Evolutionary conservation across 2,113 vertebrate species (phyloP).

Genomic region (Urocitellus parryii): DNA sequence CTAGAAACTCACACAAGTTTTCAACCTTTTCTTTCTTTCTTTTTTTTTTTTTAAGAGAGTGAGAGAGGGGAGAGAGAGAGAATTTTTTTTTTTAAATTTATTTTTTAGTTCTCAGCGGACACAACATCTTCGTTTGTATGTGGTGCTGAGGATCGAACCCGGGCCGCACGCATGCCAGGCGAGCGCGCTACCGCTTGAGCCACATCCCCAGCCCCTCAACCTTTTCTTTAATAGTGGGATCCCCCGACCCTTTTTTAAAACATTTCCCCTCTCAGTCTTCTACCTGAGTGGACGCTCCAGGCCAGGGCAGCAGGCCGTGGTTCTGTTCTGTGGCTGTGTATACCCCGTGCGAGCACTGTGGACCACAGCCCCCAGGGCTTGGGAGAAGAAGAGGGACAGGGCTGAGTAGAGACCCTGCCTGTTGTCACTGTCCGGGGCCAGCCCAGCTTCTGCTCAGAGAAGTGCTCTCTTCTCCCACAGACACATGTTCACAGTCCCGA

Average conservation of each 20-base stretch:
- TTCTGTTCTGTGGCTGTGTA: background rate
- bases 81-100: too few relatives aligned
- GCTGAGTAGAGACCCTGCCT: background rate
- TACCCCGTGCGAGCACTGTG: fast-evolving
- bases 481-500: background rate
- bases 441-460: background rate
- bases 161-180: too few relatives aligned
- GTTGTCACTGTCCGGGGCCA: background rate
- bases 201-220: too few relatives aligned
- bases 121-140: too few relatives aligned
- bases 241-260: background rate
- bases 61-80: too few relatives aligned
- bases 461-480: background rate
- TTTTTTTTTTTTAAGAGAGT: too few relatives aligned
- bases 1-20: background rate
- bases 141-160: too few relatives aligned
- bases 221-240: background rate
- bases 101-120: too few relatives aligned
- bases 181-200: too few relatives aligned
- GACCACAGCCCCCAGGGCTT: background rate
- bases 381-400: background rate
- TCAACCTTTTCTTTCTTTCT: background rate
- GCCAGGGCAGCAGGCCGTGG: fast-evolving
- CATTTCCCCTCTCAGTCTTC: background rate
- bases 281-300: background rate